Base-by-base conservation (phyloP, 2,113 vertebrate genomes). In the Piaya cayana region DNA sequence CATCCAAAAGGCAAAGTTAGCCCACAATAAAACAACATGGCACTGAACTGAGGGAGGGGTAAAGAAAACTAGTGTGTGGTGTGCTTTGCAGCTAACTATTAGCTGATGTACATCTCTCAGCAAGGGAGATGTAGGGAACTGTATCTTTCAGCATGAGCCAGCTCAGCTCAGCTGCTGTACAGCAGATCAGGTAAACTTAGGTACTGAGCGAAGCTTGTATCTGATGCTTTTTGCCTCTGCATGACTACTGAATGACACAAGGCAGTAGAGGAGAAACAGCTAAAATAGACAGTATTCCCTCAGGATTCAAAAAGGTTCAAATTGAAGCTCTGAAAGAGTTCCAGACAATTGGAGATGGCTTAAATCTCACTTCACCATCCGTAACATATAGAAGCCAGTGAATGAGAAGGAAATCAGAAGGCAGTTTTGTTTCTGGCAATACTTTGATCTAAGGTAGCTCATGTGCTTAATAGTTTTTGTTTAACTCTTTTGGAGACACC, bases 91-190 rank as follows among this genome's bases (percentile, higher is more conserved):
- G 23, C 26, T 70, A 4, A 1, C 26, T 64, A 8, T 60, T 39
- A 42, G 53, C 53, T 0, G 1, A 23, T 7, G 18, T 0, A 1
- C 15, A 29, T 55, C 45, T 55, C 39, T 47, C n/a, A 3, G 49
- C 0, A 4, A 82, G 29, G n/a, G n/a, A n/a, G n/a, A n/a, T n/a
- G n/a, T n/a, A n/a, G n/a, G n/a, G n/a, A n/a, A n/a, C n/a, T n/a
- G n/a, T n/a, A n/a, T n/a, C n/a, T n/a, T n/a, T n/a, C n/a, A n/a
- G n/a, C n/a, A n/a, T n/a, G n/a, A n/a, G n/a, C n/a, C n/a, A n/a
- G n/a, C n/a, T n/a, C n/a, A n/a, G n/a, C n/a, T n/a, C n/a, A n/a
- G n/a, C 9, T 39, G 55, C 23, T 45, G 19, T 1, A 22, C 36
- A 58, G 36, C 26, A 22, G 26, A 6, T 37, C 68, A 53, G 72